Conservation (phyloP, 2,888 invertebrate genomes). For the Drosophila tripunctata region DNA sequence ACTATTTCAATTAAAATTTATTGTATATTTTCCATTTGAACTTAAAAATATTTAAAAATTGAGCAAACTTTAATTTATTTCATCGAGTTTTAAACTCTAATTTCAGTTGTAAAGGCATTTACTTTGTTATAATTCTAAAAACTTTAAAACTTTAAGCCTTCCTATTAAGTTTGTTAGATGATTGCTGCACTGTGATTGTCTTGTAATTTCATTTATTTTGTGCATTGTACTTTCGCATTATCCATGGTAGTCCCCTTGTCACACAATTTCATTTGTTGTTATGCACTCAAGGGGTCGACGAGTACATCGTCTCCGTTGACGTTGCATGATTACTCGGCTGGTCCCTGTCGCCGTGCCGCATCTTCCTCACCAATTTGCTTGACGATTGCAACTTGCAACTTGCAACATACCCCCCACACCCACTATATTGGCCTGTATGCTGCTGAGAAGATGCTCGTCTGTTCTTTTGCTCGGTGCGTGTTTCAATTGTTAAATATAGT, state of each 20-base stretch:
- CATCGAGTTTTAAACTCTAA: too few species aligned
- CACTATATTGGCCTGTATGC: slow-evolving; percentile 38
- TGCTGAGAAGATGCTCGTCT: not conserved
- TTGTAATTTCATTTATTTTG: too few species aligned
- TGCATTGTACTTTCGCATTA: slow-evolving; percentile 5
- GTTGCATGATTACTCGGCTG: slow-evolving; percentile 62
- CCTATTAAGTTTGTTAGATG: too few species aligned
- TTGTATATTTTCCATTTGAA: too few species aligned
- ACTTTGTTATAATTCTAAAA: too few species aligned
- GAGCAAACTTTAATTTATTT: too few species aligned
- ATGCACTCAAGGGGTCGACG: slow-evolving; percentile 63
- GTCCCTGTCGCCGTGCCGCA: not conserved
- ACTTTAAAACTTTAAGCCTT: too few species aligned
- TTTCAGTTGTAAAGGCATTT: too few species aligned
- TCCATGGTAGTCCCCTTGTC: slow-evolving; percentile 40
- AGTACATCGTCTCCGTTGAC: slow-evolving; percentile 36
- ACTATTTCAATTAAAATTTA: too few species aligned
- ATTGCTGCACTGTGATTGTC: too few species aligned
- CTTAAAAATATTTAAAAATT: too few species aligned
- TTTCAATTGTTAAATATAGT: slow-evolving; percentile 65
- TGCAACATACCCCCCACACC: slow-evolving; percentile 11
- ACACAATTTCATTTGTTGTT: slow-evolving; percentile 77
- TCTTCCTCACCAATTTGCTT: slow-evolving; percentile 7
- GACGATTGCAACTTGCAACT: slow-evolving; percentile 1
- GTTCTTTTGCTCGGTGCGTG: slow-evolving; percentile 24